phyloP scores from a whole-genome alignment of 2,888 invertebrate genomes.

The Chromoteleia sp. region DNA sequence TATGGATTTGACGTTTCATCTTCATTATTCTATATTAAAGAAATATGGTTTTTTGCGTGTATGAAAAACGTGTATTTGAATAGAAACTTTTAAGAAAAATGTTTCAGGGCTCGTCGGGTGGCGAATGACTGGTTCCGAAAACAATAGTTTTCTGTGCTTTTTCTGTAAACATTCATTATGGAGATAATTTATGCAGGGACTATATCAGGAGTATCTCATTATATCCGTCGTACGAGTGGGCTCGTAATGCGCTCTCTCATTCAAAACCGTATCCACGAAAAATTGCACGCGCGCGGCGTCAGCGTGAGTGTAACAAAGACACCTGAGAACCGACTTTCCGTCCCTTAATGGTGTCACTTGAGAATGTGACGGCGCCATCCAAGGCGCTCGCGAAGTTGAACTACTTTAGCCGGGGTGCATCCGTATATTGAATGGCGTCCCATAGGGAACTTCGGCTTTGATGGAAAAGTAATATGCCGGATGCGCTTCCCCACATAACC shows the following conservation, averaged over 20 bases:
- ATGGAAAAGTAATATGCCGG: conserved; percentile 36
- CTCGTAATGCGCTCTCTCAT: conserved; percentile 21
- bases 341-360: conserved; percentile 57
- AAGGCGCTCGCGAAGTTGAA: conserved; percentile 23
- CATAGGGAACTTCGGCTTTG: conserved; percentile 38
- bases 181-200: conserved; percentile 32
- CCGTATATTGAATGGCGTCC: conserved; percentile 43
- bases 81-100: too few relatives aligned
- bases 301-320: conserved; percentile 34
- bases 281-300: conserved; percentile 17
- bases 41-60: too few relatives aligned
- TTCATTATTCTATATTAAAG: too few relatives aligned
- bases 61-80: too few relatives aligned
- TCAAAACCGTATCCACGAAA: conserved; percentile 36
- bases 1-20: too few relatives aligned
- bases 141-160: not conserved
- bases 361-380: conserved; percentile 35
- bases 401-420: conserved; percentile 31
- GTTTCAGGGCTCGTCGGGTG: not conserved
- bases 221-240: conserved; percentile 15
- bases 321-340: conserved; percentile 43
- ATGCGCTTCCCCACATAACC: conserved; percentile 11
- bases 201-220: conserved; percentile 30
- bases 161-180: conserved; percentile 5
- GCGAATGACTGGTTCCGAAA: too few relatives aligned